phyloP scores from a whole-genome alignment of 2,113 vertebrate species.

The Planiliza haematocheilus region DNA sequence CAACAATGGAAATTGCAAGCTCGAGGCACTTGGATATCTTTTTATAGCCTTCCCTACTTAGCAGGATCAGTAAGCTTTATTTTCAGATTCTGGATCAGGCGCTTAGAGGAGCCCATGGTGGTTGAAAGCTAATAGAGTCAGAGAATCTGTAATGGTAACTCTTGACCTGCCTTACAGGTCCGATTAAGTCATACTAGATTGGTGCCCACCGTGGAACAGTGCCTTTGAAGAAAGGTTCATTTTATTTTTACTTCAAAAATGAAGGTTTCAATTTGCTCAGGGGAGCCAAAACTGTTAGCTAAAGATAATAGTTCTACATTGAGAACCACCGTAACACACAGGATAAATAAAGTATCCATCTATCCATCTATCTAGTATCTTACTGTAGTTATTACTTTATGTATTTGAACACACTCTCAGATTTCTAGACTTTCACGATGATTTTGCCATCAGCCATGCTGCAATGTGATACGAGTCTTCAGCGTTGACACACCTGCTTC shows the following conservation, averaged over 20 bases:
- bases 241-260: neutral
- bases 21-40: conserved; percentile 8
- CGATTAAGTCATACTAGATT: neutral
- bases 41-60: conserved; percentile 3
- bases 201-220: neutral
- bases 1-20: conserved; percentile 11
- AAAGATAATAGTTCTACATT: no score
- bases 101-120: neutral
- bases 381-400: no score
- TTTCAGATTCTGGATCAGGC: conserved; percentile 1
- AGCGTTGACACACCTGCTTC: conserved; percentile 37
- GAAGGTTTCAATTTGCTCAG: no score
- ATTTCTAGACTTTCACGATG: neutral
- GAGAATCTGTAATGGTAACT: neutral
- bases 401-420: neutral
- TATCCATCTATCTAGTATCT: no score
- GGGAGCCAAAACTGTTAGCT: no score
- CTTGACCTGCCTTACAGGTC: neutral
- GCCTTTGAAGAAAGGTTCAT: neutral
- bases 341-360: no score
- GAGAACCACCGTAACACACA: no score
- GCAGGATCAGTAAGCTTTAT: conserved; percentile 7
- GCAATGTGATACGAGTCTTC: conserved; percentile 3
- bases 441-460: conserved; percentile 22
- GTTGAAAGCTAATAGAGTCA: neutral